Conservation (phyloP, 2,797 vertebrate genomes). For the Danio aesculapii region DNA sequence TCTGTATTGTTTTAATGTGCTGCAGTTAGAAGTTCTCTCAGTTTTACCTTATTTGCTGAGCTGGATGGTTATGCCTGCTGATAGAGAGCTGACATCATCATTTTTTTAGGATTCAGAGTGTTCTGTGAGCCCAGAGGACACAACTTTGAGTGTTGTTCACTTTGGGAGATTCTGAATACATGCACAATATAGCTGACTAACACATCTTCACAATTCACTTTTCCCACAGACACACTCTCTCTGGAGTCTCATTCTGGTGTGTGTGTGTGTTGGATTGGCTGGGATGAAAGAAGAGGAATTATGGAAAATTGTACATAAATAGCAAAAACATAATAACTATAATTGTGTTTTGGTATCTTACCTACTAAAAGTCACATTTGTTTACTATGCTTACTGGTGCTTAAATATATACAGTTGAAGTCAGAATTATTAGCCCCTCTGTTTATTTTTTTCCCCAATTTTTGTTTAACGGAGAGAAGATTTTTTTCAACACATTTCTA, state of each 20-base stretch:
- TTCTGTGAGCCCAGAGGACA: conserved; percentile 10
- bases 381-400: no score
- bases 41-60: conserved; percentile 20
- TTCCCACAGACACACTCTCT: neutral
- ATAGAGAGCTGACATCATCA: conserved; percentile 9
- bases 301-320: no score
- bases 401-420: no score
- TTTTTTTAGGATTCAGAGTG: neutral
- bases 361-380: no score
- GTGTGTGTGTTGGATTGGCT: neutral
- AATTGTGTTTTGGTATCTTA: no score
- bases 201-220: neutral
- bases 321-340: no score
- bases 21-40: neutral
- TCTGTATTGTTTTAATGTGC: conserved; percentile 2
- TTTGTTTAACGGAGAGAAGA: no score
- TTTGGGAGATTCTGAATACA: conserved; percentile 7
- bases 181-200: neutral
- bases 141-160: neutral
- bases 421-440: no score
- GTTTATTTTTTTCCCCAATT: no score
- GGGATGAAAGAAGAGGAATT: no score
- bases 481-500: no score
- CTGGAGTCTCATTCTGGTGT: no score
- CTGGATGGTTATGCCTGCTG: neutral